phyloP scores from a whole-genome alignment of 2,113 vertebrate genomes.

The Columba livia region DNA sequence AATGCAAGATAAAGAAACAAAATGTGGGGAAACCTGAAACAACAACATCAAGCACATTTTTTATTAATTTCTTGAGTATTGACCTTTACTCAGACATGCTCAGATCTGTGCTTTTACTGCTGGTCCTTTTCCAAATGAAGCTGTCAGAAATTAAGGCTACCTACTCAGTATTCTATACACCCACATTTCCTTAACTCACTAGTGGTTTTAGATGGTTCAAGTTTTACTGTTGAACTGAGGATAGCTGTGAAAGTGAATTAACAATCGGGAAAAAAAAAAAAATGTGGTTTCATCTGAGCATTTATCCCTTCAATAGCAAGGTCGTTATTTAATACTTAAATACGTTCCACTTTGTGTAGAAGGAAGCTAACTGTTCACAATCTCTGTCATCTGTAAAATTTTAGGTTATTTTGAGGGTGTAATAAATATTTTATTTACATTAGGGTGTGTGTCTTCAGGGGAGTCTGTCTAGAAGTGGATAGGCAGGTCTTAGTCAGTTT shows the following conservation, averaged over 20 bases:
- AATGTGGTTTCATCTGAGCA: not conserved
- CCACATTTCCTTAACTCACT: not conserved
- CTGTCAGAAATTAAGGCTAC: not conserved
- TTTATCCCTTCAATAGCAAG: not conserved
- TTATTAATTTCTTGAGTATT: not conserved
- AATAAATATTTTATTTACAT: not conserved
- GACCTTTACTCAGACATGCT: not conserved
- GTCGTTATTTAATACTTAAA: not conserved
- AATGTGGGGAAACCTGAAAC: rapidly evolving
- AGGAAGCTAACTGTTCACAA: not conserved
- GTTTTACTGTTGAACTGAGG: not conserved
- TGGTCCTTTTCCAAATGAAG: not conserved
- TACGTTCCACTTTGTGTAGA: not conserved
- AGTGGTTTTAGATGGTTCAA: rapidly evolving
- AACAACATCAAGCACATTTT: not conserved
- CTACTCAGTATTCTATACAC: not conserved
- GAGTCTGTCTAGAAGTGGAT: not conserved
- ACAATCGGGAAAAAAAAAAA: too few species aligned
- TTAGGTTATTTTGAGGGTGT: not conserved
- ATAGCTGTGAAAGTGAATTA: not conserved
- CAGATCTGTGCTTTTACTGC: not conserved
- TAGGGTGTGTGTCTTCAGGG: not conserved
- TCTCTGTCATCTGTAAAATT: not conserved
- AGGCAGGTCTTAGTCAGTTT: not conserved
- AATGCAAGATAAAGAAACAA: not conserved